These are phyloP conservation scores for Xestia xanthographa DNA, from an alignment of 2,888 invertebrate species.

Conservation along the genomic window DNA sequence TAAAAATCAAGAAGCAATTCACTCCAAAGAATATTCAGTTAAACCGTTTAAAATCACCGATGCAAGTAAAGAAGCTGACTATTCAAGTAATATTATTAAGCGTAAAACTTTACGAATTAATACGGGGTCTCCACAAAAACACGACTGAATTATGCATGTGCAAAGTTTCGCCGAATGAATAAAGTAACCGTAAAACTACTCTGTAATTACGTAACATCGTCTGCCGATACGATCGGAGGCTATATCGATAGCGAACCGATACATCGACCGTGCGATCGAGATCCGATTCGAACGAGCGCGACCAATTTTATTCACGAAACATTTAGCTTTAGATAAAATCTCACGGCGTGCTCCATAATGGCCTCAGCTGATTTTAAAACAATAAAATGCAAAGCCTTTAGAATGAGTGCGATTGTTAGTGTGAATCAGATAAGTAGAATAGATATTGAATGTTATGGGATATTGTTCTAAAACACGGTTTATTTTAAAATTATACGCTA, in stretches of 20 bases:
- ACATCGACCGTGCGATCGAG: conserved; percentile 77
- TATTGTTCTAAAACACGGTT: conserved; percentile 75
- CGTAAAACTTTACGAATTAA: conserved; percentile 54
- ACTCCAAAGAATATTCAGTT: conserved; percentile 36
- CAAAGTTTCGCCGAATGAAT: conserved; percentile 79
- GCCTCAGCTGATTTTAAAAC: conserved; percentile 81
- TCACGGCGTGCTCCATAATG: conserved; percentile 77
- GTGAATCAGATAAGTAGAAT: conserved; percentile 84
- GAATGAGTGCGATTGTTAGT: conserved; percentile 84
- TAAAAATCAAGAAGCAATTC: conserved; percentile 43
- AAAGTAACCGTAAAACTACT: conserved; percentile 74
- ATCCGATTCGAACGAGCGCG: conserved; percentile 85
- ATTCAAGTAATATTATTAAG: conserved; percentile 41
- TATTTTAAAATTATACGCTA: conserved; percentile 75
- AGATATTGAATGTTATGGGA: conserved; percentile 78
- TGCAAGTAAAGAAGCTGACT: conserved; percentile 37
- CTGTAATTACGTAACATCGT: conserved; percentile 87
- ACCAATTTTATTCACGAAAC: conserved; percentile 89
- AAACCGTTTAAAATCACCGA: conserved; percentile 44
- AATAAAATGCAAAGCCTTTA: conserved; percentile 81
- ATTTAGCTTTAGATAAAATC: conserved; percentile 88
- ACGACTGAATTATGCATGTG: conserved; percentile 78
- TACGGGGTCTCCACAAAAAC: conserved; percentile 54
- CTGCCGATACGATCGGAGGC: conserved; percentile 79
- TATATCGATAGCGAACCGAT: conserved; percentile 75